Conservation (phyloP, 2,888 invertebrate species). For the Entomobrya proxima region DNA sequence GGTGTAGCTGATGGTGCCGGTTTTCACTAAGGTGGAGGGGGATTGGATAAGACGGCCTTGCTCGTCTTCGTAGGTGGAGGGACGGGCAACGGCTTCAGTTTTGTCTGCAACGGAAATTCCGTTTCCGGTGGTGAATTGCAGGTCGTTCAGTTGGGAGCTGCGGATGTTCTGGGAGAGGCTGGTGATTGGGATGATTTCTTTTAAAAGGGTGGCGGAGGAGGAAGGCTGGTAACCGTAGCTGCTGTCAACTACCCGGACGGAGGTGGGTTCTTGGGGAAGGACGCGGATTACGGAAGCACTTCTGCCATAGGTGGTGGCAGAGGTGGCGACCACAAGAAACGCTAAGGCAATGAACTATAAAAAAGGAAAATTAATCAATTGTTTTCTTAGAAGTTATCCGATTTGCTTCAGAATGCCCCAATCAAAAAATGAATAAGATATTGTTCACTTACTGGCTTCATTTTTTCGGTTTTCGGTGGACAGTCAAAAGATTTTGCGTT, state of each 20-base stretch:
- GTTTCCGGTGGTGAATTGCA: constrained; percentile 24
- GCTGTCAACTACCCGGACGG: neutral
- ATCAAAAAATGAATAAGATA: neutral
- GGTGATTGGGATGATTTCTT: constrained; percentile 23
- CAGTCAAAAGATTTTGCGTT: neutral
- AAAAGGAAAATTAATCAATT: neutral
- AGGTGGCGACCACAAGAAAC: neutral
- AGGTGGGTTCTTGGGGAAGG: no score
- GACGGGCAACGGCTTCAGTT: neutral
- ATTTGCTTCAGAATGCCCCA: neutral
- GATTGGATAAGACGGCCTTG: neutral
- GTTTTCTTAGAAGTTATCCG: neutral
- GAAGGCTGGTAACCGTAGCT: neutral
- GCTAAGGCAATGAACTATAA: constrained; percentile 3
- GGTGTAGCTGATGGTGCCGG: constrained; percentile 30
- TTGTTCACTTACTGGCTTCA: neutral
- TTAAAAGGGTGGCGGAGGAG: no score
- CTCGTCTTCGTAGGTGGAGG: neutral
- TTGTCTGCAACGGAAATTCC: neutral
- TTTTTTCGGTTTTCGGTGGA: neutral
- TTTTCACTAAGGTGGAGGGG: neutral
- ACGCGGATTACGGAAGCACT: no score
- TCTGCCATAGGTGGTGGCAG: no score
- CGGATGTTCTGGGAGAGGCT: constrained; percentile 26
- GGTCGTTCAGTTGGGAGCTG: neutral